Percentiles rank a stretch among this genome's conserved stretches.
Evolutionary conservation across 53 echinoderm and acorn worm genomes (phyloP).

Genomic region (Patiria pectinifera): DNA sequence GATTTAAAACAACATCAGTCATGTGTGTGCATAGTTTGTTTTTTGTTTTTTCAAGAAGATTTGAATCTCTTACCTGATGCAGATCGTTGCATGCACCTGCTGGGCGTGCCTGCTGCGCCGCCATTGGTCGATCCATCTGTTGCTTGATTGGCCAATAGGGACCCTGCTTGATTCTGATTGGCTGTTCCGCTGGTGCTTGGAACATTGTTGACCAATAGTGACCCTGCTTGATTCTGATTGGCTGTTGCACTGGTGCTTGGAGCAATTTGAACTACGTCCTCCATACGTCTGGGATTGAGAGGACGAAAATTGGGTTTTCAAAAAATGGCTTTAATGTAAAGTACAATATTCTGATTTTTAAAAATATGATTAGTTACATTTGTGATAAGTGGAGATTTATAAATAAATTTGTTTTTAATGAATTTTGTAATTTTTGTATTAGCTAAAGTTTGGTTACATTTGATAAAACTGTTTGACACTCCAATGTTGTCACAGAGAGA

Average conservation of each 20-base stretch:
- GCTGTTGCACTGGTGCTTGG: background rate
- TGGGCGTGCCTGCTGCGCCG: background rate
- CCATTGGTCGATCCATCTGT: background rate
- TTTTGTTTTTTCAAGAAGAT: background rate
- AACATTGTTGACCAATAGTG: background rate
- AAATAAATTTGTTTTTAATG: too few species aligned
- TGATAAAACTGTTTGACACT: too few species aligned
- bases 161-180: constrained; percentile 12
- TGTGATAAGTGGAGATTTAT: too few species aligned
- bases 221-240: constrained; percentile 7
- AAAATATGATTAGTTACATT: too few species aligned
- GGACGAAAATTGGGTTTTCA: too few species aligned
- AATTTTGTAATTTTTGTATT: too few species aligned
- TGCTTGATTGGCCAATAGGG: background rate
- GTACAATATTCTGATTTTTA: too few species aligned
- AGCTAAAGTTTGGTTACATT: too few species aligned
- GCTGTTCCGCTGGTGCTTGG: background rate
- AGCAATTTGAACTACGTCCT: background rate
- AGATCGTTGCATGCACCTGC: constrained; percentile 54
- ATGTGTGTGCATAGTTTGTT: too few species aligned
- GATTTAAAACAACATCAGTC: too few species aligned
- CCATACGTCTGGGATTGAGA: constrained; percentile 6
- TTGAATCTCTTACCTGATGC: constrained; percentile 39
- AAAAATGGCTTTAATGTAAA: too few species aligned
- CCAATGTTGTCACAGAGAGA: too few species aligned